phyloP scores from a whole-genome alignment of 1,140 invertebrate genomes.

The Drosophila varians region DNA sequence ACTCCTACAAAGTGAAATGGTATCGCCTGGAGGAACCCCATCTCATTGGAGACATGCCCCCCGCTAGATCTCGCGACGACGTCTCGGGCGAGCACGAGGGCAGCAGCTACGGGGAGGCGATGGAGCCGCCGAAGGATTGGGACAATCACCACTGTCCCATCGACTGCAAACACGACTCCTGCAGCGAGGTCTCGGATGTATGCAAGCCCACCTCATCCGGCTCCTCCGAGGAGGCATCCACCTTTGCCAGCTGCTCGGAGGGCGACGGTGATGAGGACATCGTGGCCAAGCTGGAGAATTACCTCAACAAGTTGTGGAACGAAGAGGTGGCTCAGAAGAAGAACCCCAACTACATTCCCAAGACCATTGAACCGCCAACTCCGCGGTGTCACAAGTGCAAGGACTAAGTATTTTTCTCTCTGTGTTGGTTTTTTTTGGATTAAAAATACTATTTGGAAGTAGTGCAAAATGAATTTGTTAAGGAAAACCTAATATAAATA shows the following conservation, averaged over 20 bases:
- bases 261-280: conserved; percentile 24
- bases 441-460: neutral
- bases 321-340: conserved; percentile 58
- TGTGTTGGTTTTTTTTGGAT: neutral
- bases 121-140: conserved; percentile 51
- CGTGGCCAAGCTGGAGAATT: conserved; percentile 59
- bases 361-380: conserved; percentile 1
- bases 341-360: conserved; percentile 29
- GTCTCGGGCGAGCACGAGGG: neutral
- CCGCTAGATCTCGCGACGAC: neutral
- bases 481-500: neutral
- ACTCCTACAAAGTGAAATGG: conserved; percentile 73
- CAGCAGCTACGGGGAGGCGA: conserved; percentile 27
- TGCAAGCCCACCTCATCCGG: conserved; percentile 15
- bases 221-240: conserved; percentile 4
- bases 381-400: conserved; percentile 18
- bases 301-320: conserved; percentile 63
- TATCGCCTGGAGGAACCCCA: conserved; percentile 51
- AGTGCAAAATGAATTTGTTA: too few species aligned
- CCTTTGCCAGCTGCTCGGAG: conserved; percentile 42
- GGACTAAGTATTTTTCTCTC: conserved; percentile 17
- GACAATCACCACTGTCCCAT: conserved; percentile 67
- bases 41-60: neutral
- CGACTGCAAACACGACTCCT: conserved; percentile 47
- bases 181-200: conserved; percentile 49